Evolutionary conservation across 2,113 vertebrate species (phyloP).

Genomic region (Penelope pileata): DNA sequence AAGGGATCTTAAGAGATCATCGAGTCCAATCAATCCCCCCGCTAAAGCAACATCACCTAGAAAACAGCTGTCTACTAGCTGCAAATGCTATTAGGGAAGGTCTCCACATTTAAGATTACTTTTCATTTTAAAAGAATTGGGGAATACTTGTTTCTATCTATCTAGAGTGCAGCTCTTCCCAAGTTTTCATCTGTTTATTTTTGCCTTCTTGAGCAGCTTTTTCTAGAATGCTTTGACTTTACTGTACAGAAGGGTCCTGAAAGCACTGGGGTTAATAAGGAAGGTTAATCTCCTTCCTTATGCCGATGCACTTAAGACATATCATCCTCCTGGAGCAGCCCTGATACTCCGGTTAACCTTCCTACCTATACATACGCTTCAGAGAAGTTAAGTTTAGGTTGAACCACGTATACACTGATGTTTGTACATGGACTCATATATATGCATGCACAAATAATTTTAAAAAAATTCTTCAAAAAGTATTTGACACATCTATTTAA

Average conservation of each 20-base stretch:
- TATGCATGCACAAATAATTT: rapidly evolving
- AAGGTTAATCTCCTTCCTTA: background rate
- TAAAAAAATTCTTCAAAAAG: background rate
- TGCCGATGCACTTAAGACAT: background rate
- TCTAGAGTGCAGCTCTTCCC: background rate
- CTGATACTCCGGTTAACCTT: rapidly evolving
- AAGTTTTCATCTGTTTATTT: background rate
- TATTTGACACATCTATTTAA: background rate
- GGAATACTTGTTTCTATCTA: background rate
- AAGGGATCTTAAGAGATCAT: no score
- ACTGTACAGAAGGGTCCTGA: background rate
- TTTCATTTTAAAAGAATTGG: background rate
- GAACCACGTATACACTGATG: rapidly evolving
- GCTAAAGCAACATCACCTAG: no score
- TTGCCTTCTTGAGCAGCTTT: background rate
- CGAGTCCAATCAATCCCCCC: no score
- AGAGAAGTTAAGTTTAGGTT: background rate
- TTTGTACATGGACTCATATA: background rate
- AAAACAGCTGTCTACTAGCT: background rate
- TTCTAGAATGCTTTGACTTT: background rate
- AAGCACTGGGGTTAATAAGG: background rate
- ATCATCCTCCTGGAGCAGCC: background rate
- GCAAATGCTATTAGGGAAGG: background rate
- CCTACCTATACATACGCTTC: background rate
- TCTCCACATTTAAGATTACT: background rate